These are phyloP conservation scores for Albula glossodonta DNA, from an alignment of 2,113 vertebrate genomes.

Conservation along the genomic window DNA sequence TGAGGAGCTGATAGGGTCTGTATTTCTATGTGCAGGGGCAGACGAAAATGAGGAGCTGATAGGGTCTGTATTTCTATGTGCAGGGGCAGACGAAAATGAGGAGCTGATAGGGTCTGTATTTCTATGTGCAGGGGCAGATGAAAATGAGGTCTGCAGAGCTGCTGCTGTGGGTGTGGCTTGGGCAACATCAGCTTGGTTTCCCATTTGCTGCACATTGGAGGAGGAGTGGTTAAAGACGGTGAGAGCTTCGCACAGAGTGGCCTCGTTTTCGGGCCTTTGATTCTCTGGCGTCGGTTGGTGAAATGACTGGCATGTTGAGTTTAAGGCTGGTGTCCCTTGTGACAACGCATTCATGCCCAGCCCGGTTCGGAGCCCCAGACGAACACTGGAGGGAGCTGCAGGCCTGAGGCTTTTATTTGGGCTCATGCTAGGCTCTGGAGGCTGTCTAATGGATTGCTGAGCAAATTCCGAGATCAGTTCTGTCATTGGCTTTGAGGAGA, in stretches of 20 bases:
- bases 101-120: neutral
- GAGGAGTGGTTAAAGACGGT: neutral
- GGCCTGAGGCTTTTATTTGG: slow-evolving; percentile 20
- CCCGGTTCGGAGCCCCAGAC: neutral
- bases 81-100: neutral
- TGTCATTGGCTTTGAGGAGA: neutral
- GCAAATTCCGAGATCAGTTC: neutral
- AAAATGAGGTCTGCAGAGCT: neutral
- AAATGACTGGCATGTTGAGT: neutral
- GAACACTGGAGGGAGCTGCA: slow-evolving; percentile 23
- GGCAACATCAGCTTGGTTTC: neutral
- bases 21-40: neutral
- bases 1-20: neutral
- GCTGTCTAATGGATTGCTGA: slow-evolving; percentile 28
- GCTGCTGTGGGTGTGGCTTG: neutral
- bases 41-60: neutral
- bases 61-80: too few species aligned
- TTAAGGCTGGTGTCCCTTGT: neutral
- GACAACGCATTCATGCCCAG: slow-evolving; percentile 4
- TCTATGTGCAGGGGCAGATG: neutral
- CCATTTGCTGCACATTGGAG: neutral
- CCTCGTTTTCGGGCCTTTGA: neutral
- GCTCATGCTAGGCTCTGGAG: neutral
- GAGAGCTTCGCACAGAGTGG: neutral
- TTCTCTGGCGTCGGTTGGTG: neutral